A percentile compares a stretch with the other conserved stretches of the same genome.
Conservation (phyloP, 2,797 vertebrate species). For the Gila robusta region DNA sequence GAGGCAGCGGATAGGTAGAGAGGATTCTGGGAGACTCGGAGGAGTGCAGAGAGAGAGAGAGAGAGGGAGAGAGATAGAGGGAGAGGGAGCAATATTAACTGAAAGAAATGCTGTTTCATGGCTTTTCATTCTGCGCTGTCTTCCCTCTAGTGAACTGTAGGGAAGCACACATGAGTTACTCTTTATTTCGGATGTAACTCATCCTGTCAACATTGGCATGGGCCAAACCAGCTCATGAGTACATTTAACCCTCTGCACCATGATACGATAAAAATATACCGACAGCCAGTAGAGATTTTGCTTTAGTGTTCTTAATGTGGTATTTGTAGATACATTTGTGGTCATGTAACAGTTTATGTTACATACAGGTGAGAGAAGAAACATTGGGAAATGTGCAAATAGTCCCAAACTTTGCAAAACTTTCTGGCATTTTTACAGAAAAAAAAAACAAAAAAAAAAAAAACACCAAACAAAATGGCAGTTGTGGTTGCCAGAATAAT, state of each 20-base stretch:
- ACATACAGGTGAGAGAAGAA: background rate
- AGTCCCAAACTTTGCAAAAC: background rate
- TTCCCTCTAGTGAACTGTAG: conserved; percentile 58
- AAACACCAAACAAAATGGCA: background rate
- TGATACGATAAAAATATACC: background rate
- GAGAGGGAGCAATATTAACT: conserved; percentile 60
- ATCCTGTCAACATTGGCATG: conserved; percentile 52
- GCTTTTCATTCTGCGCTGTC: conserved; percentile 58
- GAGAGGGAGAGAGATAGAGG: too few species aligned
- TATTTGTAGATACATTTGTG: background rate
- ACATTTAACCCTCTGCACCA: background rate
- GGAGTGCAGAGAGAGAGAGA: conserved; percentile 49
- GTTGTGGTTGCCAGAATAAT: background rate
- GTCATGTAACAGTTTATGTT: background rate
- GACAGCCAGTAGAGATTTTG: background rate
- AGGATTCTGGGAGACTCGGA: conserved; percentile 55
- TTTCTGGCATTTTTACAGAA: too few species aligned
- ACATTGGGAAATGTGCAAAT: background rate
- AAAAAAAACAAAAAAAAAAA: too few species aligned
- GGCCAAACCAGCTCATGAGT: conserved; percentile 46
- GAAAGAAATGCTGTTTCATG: conserved; percentile 64
- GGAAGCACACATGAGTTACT: conserved; percentile 59
- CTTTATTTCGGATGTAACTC: conserved; percentile 65
- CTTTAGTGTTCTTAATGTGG: background rate
- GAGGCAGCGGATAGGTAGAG: conserved; percentile 62